phyloP scores from a whole-genome alignment of 1,140 invertebrate species.

The Oryzaephilus surinamensis region DNA sequence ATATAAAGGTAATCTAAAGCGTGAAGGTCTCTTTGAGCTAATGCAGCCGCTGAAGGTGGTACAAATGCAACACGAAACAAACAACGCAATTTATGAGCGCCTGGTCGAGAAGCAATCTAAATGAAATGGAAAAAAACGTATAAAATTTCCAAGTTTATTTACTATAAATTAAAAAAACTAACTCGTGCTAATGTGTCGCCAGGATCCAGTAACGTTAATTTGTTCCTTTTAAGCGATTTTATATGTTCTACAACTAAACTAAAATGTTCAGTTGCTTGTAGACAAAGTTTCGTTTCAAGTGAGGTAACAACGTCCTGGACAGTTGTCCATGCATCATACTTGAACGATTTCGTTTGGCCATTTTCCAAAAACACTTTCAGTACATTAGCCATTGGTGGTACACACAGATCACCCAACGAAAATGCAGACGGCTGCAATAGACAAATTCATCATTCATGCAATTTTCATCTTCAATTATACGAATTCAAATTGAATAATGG shows the following conservation, averaged over 20 bases:
- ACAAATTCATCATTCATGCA: not conserved
- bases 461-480: too few species aligned
- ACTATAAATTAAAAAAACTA: slow-evolving; percentile 30
- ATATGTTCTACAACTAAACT: slow-evolving; percentile 83
- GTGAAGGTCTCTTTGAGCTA: slow-evolving; percentile 69
- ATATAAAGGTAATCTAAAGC: slow-evolving; percentile 85
- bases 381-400: slow-evolving; percentile 85
- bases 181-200: slow-evolving; percentile 76
- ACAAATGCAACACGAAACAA: slow-evolving; percentile 82
- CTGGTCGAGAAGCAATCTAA: slow-evolving; percentile 77
- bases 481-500: too few species aligned
- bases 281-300: slow-evolving; percentile 73
- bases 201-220: slow-evolving; percentile 72
- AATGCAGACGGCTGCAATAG: slow-evolving; percentile 60
- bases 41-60: slow-evolving; percentile 68
- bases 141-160: not conserved
- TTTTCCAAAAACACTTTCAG: slow-evolving; percentile 90
- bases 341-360: slow-evolving; percentile 93
- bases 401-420: slow-evolving; percentile 64
- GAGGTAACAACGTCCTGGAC: slow-evolving; percentile 80
- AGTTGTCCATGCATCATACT: slow-evolving; percentile 82
- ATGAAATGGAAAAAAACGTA: slow-evolving; percentile 19
- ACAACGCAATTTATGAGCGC: slow-evolving; percentile 78
- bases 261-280: slow-evolving; percentile 72
- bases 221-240: slow-evolving; percentile 72